Evolutionary conservation across 2,113 vertebrate species (phyloP), one percentile per base, ranked within the genome.

Genomic region (Smithornis capensis): DNA sequence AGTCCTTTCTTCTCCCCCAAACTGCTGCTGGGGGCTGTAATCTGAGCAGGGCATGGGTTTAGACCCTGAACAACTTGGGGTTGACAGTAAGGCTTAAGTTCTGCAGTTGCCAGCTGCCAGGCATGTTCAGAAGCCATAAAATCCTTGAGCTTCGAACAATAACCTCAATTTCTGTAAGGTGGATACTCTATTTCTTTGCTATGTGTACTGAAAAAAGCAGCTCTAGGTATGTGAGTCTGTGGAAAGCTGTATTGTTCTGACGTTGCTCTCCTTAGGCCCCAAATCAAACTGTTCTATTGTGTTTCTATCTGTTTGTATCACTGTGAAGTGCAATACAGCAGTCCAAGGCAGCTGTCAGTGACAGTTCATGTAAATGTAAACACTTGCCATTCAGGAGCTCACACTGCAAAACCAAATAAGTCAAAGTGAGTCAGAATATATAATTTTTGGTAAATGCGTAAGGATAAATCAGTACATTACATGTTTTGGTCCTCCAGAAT

Each of bases 1-100:
- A 76, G 49, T 40, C 63, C 67, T 89, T 91, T 87, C 59, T 92
- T 95, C 82, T 92, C 75, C 94, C 96, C 90, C 89, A 88, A 96
- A 95, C 38, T 93, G 63, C 50, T 90, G 17, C 35, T 86, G 35
- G 57, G 60, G 59, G 13, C 56, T 95, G 79, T 95, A 95, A 97
- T 71, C 35, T 59, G 94, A 96, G 94, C 59, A 91, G 55, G 33
- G 63, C 12, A 71, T 8, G 35, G 60, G 14, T 88, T 77, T 95
- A 95, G 87, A 91, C 79, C 76, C 92, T 64, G 42, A 56, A 50
- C 64, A 78, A 53, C 33, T 63, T 40, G 59, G 71, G 82, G 90
- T 88, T 95, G 68, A 68, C 40, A 47, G 42, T 70, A 50, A 42
- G 38, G 42, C 73, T 90, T 90, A 77, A 74, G 88, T 91, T 93